These are phyloP conservation scores for Macrobrachium rosenbergii DNA, from an alignment of 1,140 invertebrate species.

Conservation along the genomic window DNA sequence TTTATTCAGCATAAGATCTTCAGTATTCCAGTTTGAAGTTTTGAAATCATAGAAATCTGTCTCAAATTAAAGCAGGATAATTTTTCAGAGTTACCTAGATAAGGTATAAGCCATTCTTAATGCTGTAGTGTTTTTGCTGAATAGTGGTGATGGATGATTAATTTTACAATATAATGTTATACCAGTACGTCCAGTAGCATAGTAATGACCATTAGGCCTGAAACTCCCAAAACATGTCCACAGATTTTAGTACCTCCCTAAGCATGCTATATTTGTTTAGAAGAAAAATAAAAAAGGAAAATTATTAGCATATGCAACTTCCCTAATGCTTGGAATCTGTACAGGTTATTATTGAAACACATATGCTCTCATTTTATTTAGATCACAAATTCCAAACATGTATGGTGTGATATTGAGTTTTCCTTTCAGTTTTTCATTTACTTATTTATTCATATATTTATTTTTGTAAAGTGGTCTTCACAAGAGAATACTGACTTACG, in stretches of 20 bases:
- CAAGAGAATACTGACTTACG: too few species aligned
- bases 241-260: constrained; percentile 59
- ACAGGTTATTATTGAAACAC: constrained; percentile 51
- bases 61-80: constrained; percentile 37
- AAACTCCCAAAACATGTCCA: constrained; percentile 47
- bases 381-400: constrained; percentile 4
- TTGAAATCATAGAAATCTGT: constrained; percentile 45
- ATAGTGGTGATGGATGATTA: constrained; percentile 49
- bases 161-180: constrained; percentile 42
- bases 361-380: neutral
- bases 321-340: constrained; percentile 41
- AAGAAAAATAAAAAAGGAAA: constrained; percentile 22
- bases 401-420: constrained; percentile 3
- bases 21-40: constrained; percentile 55
- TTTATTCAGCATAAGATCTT: constrained; percentile 56
- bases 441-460: neutral
- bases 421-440: neutral
- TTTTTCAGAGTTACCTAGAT: constrained; percentile 44
- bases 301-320: constrained; percentile 12
- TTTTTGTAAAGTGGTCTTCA: too few species aligned
- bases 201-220: constrained; percentile 36
- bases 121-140: constrained; percentile 50
- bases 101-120: constrained; percentile 49
- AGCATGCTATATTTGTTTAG: constrained; percentile 54
- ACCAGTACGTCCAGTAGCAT: constrained; percentile 63